A percentile compares a stretch with the other conserved stretches of the same genome.
Evolutionary conservation across 2,888 invertebrate genomes (phyloP).

Genomic region (Apamea crenata): DNA sequence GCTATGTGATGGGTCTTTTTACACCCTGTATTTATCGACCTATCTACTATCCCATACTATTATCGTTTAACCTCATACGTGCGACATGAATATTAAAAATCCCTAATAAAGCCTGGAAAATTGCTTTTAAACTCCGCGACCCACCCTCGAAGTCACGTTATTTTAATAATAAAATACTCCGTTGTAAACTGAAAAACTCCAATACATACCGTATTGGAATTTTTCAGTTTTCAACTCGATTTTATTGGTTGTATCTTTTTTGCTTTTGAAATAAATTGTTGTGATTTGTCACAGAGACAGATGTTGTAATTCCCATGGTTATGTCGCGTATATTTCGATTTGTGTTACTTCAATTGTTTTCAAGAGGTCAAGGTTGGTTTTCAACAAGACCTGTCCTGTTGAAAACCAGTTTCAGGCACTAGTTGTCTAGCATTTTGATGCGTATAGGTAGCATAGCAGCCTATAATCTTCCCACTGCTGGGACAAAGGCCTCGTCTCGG

Average conservation of each 20-base stretch:
- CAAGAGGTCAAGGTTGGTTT: not conserved
- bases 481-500: not conserved
- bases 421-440: not conserved
- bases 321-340: not conserved
- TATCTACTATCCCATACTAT: slow-evolving; percentile 13
- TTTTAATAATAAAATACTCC: slow-evolving; percentile 60
- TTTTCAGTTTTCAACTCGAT: slow-evolving; percentile 4
- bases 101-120: slow-evolving; percentile 71
- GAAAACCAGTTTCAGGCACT: not conserved
- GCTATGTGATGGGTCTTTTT: too few species aligned
- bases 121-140: slow-evolving; percentile 72
- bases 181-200: too few species aligned
- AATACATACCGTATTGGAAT: too few species aligned
- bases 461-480: not conserved
- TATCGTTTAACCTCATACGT: slow-evolving; percentile 57
- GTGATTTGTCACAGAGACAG: slow-evolving; percentile 7
- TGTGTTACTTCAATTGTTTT: slow-evolving; percentile 6
- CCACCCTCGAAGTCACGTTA: slow-evolving; percentile 56
- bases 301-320: slow-evolving; percentile 7
- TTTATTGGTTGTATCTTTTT: not conserved
- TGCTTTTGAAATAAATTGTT: not conserved
- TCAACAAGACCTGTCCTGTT: too few species aligned
- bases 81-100: slow-evolving; percentile 76
- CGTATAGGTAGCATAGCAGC: too few species aligned
- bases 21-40: not conserved